Percentiles rank a stretch among this genome's conserved stretches.
These are phyloP conservation scores for Acrossocheilus wenchowensis DNA, from an alignment of 2,797 vertebrate species.

Conservation along the genomic window DNA sequence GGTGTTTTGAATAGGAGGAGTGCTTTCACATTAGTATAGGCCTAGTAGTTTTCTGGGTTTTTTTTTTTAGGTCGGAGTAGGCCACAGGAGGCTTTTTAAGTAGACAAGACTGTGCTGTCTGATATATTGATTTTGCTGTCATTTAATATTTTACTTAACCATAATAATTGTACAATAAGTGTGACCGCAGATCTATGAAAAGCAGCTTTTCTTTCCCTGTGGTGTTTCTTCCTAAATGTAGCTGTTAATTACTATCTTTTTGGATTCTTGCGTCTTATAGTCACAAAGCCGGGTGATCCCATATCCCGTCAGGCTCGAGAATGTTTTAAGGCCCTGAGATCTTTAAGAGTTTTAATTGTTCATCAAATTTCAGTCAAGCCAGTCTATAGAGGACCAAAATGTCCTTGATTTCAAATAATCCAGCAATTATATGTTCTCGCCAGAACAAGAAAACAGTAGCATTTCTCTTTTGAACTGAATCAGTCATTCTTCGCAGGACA, in stretches of 20 bases:
- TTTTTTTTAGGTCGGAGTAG: neutral
- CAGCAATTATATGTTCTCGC: conserved; percentile 37
- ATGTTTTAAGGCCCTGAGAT: conserved; percentile 16
- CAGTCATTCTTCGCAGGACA: conserved; percentile 49
- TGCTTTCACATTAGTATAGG: neutral
- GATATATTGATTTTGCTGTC: neutral
- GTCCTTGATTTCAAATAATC: conserved; percentile 44
- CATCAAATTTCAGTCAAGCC: conserved; percentile 7
- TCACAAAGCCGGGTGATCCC: neutral
- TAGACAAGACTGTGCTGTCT: neutral
- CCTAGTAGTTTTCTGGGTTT: neutral
- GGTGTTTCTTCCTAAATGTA: neutral
- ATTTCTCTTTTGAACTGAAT: conserved; percentile 47
- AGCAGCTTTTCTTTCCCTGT: neutral
- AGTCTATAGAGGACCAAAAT: conserved; percentile 29
- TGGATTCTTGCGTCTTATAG: neutral
- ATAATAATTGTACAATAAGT: neutral
- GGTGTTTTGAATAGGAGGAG: neutral
- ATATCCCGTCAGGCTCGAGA: neutral
- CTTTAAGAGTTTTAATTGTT: conserved; percentile 16
- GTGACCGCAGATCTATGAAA: neutral
- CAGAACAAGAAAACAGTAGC: conserved; percentile 34
- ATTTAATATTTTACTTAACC: neutral
- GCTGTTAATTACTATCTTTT: neutral
- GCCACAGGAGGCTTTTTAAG: neutral